A percentile compares a stretch with the other conserved stretches of the same genome.
phyloP scores from a whole-genome alignment of 2,797 vertebrate genomes.

The Valencia hispanica region DNA sequence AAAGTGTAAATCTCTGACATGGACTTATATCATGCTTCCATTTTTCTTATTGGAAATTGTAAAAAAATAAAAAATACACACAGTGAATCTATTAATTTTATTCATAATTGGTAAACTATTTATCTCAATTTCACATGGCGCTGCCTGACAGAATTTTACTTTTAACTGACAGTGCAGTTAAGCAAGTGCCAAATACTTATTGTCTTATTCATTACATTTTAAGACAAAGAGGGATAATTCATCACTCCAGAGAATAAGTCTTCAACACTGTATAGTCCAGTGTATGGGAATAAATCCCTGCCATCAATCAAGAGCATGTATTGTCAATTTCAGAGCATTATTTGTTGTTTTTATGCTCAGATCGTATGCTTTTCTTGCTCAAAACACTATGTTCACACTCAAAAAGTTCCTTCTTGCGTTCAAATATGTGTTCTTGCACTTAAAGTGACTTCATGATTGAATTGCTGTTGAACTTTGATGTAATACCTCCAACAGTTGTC shows the following conservation, averaged over 20 bases:
- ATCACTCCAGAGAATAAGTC: not conserved
- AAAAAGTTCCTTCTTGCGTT: no score
- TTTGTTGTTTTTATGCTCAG: no score
- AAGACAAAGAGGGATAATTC: not conserved
- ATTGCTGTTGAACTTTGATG: not conserved
- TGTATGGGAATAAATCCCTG: no score
- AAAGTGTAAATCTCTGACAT: not conserved
- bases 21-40: not conserved
- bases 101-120: not conserved
- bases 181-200: not conserved
- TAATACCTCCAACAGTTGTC: not conserved
- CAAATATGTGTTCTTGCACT: no score
- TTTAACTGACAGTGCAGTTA: not conserved
- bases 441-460: not conserved
- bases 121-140: not conserved
- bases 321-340: no score
- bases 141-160: not conserved
- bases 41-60: not conserved
- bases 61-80: not conserved
- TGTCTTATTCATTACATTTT: not conserved
- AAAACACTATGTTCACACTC: no score
- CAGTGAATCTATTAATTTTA: not conserved
- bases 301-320: no score
- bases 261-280: no score
- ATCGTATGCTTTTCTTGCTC: no score